phyloP scores from a whole-genome alignment of 2,113 vertebrate genomes.

The Oxyruncus cristatus region DNA sequence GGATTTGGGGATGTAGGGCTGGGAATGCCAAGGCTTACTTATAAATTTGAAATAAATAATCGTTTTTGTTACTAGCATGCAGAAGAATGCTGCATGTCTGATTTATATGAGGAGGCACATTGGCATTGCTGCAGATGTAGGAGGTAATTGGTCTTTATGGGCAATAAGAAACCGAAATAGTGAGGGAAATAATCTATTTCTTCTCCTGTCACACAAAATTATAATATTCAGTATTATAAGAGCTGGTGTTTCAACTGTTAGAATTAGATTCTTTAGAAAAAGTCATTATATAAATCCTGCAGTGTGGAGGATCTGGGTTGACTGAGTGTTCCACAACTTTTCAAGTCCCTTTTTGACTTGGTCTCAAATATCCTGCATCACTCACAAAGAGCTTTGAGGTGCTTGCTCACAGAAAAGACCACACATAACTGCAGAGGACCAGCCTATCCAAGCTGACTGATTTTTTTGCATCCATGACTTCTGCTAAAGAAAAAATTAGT shows the following conservation, averaged over 20 bases:
- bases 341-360: not conserved
- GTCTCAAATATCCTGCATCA: not conserved
- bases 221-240: not conserved
- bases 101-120: not conserved
- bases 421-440: not conserved
- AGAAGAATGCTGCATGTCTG: not conserved
- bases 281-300: not conserved
- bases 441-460: not conserved
- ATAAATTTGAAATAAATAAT: not conserved
- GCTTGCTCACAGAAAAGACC: not conserved
- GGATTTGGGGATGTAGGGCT: not conserved
- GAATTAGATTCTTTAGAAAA: not conserved
- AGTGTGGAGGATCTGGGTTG: not conserved
- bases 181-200: not conserved
- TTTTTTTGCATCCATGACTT: not conserved
- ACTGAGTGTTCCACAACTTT: not conserved
- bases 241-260: not conserved
- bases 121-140: not conserved
- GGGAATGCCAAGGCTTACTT: not conserved
- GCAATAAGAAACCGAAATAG: not conserved
- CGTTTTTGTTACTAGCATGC: not conserved
- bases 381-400: not conserved
- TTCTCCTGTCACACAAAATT: not conserved
- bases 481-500: not conserved
- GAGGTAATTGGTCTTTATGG: not conserved